Percentiles rank a stretch among this genome's conserved stretches.
phyloP scores from a whole-genome alignment of 2,888 invertebrate species.

The Prenolepis imparis region DNA sequence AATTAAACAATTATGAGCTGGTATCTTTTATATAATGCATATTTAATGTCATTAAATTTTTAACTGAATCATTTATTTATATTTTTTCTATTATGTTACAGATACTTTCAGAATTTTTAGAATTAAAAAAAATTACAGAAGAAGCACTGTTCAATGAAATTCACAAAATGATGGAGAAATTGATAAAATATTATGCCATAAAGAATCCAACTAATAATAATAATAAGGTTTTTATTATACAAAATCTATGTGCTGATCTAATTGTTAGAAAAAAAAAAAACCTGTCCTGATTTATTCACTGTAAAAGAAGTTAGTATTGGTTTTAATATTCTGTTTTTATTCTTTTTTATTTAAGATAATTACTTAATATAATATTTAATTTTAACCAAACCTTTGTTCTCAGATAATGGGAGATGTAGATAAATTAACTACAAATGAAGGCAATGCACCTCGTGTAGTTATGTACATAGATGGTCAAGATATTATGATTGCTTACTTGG shows the following conservation, averaged over 20 bases:
- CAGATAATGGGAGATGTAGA: background rate
- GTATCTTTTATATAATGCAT: background rate
- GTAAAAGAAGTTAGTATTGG: background rate
- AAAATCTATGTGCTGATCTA: background rate
- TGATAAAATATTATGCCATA: background rate
- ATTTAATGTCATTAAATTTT: background rate
- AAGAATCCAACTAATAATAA: background rate
- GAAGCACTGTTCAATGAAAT: background rate
- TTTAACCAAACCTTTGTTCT: background rate
- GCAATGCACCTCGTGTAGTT: background rate
- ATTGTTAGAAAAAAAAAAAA: background rate
- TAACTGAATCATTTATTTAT: background rate
- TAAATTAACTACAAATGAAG: background rate
- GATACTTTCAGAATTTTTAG: slow-evolving; percentile 5
- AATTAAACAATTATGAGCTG: slow-evolving; percentile 9
- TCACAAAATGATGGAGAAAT: background rate
- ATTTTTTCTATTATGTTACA: slow-evolving; percentile 2
- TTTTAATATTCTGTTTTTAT: background rate
- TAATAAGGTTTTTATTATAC: background rate
- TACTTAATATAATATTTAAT: background rate
- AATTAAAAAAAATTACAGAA: slow-evolving; percentile 4
- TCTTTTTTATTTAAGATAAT: background rate
- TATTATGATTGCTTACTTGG: background rate
- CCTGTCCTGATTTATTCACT: background rate
- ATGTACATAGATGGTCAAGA: background rate